These are phyloP conservation scores for Sarcophaga subvicina DNA, from an alignment of 2,888 invertebrate genomes.

Conservation along the genomic window DNA sequence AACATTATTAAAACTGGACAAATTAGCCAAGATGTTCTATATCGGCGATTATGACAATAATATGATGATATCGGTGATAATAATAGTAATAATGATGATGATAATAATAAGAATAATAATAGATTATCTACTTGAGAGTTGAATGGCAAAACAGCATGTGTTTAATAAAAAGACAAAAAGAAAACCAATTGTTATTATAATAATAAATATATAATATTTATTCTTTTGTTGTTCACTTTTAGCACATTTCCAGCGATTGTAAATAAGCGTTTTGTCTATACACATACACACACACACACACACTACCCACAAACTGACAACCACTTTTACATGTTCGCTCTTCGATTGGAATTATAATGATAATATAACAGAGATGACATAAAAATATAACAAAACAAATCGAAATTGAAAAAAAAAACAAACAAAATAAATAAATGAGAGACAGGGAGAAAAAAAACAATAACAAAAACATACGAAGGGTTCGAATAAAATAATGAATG, in stretches of 20 bases:
- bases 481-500: slow-evolving; percentile 22
- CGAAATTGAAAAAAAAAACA: background rate
- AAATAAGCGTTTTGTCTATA: slow-evolving; percentile 7
- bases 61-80: background rate
- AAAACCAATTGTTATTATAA: slow-evolving; percentile 49
- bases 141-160: slow-evolving; percentile 35
- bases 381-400: background rate
- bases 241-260: slow-evolving; percentile 44
- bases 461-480: slow-evolving; percentile 24
- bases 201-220: slow-evolving; percentile 21
- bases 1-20: background rate
- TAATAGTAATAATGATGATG: background rate
- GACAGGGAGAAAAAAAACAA: background rate
- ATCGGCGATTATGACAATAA: background rate
- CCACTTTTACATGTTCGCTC: slow-evolving; percentile 11
- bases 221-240: slow-evolving; percentile 48
- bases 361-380: background rate
- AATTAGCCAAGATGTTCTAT: background rate
- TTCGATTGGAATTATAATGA: slow-evolving; percentile 4
- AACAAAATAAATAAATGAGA: background rate
- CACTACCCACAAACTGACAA: slow-evolving; percentile 3
- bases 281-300: slow-evolving; percentile 22
- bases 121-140: slow-evolving; percentile 20
- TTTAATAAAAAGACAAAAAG: slow-evolving; percentile 27
- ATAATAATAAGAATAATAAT: slow-evolving; percentile 24